A percentile compares a stretch with the other conserved stretches of the same genome.
These are phyloP conservation scores for Zelleria hepariella DNA, from an alignment of 2,888 invertebrate species.

Conservation along the genomic window DNA sequence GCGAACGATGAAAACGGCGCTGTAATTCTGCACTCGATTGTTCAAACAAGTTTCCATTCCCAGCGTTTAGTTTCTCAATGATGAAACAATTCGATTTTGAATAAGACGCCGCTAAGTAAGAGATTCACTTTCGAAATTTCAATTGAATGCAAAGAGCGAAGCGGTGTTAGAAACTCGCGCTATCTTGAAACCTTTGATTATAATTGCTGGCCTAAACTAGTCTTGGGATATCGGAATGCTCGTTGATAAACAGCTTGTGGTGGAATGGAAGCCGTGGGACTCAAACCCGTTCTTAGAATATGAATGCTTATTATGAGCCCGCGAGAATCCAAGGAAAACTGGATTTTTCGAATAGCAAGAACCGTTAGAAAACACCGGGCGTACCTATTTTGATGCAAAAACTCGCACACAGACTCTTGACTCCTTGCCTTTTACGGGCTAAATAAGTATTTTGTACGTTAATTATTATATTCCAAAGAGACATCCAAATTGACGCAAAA, in stretches of 20 bases:
- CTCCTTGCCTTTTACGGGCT: neutral
- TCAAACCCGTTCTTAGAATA: slow-evolving; percentile 14
- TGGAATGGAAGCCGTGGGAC: slow-evolving; percentile 11
- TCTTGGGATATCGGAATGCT: slow-evolving; percentile 12
- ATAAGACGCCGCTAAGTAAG: slow-evolving; percentile 17
- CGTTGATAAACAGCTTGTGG: slow-evolving; percentile 13
- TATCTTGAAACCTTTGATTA: neutral
- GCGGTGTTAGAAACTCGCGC: neutral
- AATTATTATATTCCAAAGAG: neutral
- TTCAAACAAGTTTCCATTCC: slow-evolving; percentile 42
- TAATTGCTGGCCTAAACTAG: slow-evolving; percentile 3
- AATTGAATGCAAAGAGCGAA: slow-evolving; percentile 7
- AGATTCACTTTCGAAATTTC: slow-evolving; percentile 30
- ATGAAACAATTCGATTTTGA: slow-evolving; percentile 16
- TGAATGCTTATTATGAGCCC: slow-evolving; percentile 4
- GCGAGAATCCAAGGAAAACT: slow-evolving; percentile 9
- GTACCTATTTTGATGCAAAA: neutral
- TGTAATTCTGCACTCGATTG: slow-evolving; percentile 34
- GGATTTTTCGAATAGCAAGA: slow-evolving; percentile 16
- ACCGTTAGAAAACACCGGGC: neutral
- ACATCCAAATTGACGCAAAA: neutral
- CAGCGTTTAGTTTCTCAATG: slow-evolving; percentile 30
- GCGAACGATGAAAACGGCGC: slow-evolving; percentile 36
- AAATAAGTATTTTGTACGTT: neutral
- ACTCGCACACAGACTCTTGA: neutral